Base-by-base conservation (phyloP, 35 echinoderm and acorn worm genomes). In the Apostichopus japonicus region DNA sequence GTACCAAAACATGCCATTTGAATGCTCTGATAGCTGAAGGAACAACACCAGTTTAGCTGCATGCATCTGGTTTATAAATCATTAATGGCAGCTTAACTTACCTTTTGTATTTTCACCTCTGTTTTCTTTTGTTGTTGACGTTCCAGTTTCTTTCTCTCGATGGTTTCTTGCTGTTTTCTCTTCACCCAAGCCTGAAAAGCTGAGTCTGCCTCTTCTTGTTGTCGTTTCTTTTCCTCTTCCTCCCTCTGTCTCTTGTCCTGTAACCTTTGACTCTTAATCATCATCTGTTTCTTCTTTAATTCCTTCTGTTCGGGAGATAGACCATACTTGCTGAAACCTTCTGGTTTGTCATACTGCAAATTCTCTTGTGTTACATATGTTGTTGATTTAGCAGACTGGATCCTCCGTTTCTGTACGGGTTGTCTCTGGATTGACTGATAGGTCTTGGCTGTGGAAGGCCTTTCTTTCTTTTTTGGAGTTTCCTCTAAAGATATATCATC, bases 181-280 rank as follows among this genome's bases (percentile, higher is more conserved):
- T 95, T 80, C 80, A 98, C 57, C 96, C 96, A 98, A 21, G 94
- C 94, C 92, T 98, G 92, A 55, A 95, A 98, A 27, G 91, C 90
- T 17, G 82, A 76, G 56, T 95, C 94, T 13, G 92, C 91, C 63
- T 94, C 89, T 70, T 98, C 96, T 24, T 93, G 86, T 72, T 95
- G 83, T 72, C 78, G 84, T 54, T 87, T 72, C 59, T 90, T 93
- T 82, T 95, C 92, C 83, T 95, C 88, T 55, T 95, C 94, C 57
- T 92, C 93, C 19, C 56, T 72, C 78, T 95, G 82, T 55, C 90
- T 78, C 79, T 94, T 79, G 77, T 98, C 96, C 65, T 83, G 57
- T 70, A 83, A 58, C 53, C 54, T 77, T 71, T 95, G 96, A 61
- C 73, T 78, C 75, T 86, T 93, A 0, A 94, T 44, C n/a, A 95